Evolutionary conservation across 2,888 invertebrate species (phyloP).

Genomic region (Zygothrica quintamaculata): DNA sequence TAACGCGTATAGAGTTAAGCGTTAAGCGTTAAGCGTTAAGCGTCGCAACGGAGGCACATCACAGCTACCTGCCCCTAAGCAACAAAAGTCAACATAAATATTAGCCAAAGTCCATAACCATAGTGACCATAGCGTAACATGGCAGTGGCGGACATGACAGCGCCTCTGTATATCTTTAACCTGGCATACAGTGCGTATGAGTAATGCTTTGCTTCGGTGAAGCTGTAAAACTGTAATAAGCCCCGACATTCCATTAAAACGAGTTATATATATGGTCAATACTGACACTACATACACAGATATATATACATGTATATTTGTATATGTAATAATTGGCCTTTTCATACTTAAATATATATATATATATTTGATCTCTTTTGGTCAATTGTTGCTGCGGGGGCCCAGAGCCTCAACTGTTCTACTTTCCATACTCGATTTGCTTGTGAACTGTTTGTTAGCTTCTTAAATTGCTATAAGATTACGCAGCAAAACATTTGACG

Average conservation of each 20-base stretch:
- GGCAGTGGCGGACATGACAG: constrained; percentile 28
- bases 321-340: constrained; percentile 64
- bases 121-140: neutral
- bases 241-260: constrained; percentile 72
- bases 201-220: constrained; percentile 61
- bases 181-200: constrained; percentile 69
- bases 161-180: constrained; percentile 30
- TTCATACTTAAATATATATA: constrained; percentile 68
- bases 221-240: constrained; percentile 64
- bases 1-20: no score
- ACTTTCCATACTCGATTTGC: constrained; percentile 57
- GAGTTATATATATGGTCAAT: constrained; percentile 47
- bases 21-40: constrained; percentile 71
- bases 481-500: constrained; percentile 65
- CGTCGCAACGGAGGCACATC: constrained; percentile 70
- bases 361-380: constrained; percentile 46
- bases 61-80: constrained; percentile 59
- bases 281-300: no score
- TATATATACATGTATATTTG: constrained; percentile 21
- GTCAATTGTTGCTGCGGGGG: constrained; percentile 53
- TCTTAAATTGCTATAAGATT: constrained; percentile 55
- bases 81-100: constrained; percentile 61
- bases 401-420: constrained; percentile 52
- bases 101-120: constrained; percentile 45
- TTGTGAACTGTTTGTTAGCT: constrained; percentile 34